Base-by-base conservation (phyloP, 2,888 invertebrate genomes). In the Aleiodes alternator region DNA sequence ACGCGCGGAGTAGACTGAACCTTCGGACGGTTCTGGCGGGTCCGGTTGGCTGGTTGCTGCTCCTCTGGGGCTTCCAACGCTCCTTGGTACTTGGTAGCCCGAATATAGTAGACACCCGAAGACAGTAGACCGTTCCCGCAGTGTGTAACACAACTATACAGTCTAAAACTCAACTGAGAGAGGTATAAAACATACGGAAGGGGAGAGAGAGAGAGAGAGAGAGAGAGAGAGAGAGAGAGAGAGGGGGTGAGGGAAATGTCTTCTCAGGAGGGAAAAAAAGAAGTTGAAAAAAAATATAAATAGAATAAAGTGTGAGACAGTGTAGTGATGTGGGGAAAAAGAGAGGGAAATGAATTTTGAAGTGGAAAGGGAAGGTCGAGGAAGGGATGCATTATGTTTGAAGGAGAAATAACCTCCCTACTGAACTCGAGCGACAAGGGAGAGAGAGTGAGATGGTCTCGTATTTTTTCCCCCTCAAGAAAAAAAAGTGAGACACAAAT, bases 1-100 rank as follows among this genome's bases (percentile, higher is more conserved):
- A 84, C 86, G 89, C 89, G 88, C 89, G 89, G 89, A 88, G 88
- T 88, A 87, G 89, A 89, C 89, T 89, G 89, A 89, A 89, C 86
- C 86, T 85, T 81, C 78, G 81, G 70, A 82, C 84, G 84, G 73
- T 71, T 75, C 72, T 50, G 73, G 68, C 71, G 66, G 76, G 79
- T 76, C 76, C 78, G 79, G 79, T 74, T 77, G 77, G 56, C 72
- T 77, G 76, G 79, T 76, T 82, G 79, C 72, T 76, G 77, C 75
- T 79, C 81, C 80, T 82, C 80, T 80, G 80, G 80, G 81, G 81
- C 79, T 82, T 81, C 76, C 76, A 72, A 72, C 72, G 82, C 80
- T 82, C 82, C 85, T 84, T 85, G 88, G 83, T 85, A 84, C 83
- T 83, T 81, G 82, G 80, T 80, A 81, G 82, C 80, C 78, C 87